Evolutionary conservation across 2,888 invertebrate species (phyloP).

Genomic region (Erebia palarica): DNA sequence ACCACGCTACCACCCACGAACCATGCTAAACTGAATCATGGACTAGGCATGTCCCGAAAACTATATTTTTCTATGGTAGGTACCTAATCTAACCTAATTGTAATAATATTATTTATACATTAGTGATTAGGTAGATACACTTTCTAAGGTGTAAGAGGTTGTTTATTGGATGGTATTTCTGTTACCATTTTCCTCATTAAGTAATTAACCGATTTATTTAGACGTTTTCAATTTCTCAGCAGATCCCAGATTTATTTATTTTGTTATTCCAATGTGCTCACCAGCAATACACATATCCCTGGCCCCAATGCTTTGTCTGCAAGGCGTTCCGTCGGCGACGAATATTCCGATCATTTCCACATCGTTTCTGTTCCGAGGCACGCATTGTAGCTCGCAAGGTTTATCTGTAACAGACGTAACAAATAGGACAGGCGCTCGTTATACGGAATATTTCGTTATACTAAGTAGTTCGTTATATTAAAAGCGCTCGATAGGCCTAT

Average conservation of each 20-base stretch:
- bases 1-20: too few species aligned
- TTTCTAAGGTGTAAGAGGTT: neutral
- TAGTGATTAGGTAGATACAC: too few species aligned
- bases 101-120: too few species aligned
- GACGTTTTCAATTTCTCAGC: too few species aligned
- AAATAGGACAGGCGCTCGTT: too few species aligned
- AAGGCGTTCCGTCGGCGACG: slow-evolving; percentile 93
- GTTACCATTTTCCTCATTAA: too few species aligned
- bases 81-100: neutral
- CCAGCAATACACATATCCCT: slow-evolving; percentile 91
- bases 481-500: too few species aligned
- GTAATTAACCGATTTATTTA: too few species aligned
- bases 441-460: too few species aligned
- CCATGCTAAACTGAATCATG: neutral
- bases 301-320: slow-evolving; percentile 86
- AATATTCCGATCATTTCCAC: slow-evolving; percentile 87
- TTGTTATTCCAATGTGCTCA: slow-evolving; percentile 46
- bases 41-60: slow-evolving; percentile 10
- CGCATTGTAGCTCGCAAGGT: slow-evolving; percentile 92
- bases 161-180: neutral
- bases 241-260: too few species aligned
- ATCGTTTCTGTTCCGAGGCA: slow-evolving; percentile 88
- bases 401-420: slow-evolving; percentile 76
- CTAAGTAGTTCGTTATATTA: too few species aligned
- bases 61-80: neutral